Base-by-base conservation (phyloP, 2,888 invertebrate species). In the Dasypogon diadema region DNA sequence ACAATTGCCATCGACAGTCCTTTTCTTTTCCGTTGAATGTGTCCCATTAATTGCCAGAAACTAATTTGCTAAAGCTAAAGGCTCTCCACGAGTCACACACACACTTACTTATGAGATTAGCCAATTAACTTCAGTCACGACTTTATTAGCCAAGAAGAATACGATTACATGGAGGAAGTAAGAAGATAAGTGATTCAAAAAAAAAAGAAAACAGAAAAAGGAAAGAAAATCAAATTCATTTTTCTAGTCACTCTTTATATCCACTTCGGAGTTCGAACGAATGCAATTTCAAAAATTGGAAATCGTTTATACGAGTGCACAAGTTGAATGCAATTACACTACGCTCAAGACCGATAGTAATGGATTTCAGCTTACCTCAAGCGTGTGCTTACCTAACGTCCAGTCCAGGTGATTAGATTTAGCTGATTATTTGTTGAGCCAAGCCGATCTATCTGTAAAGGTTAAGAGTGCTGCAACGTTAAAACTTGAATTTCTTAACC, bases 281-380 rank as follows among this genome's bases (percentile, higher is more conserved):
- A 68, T 68, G 65, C 65, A 68, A 68, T 68, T 68, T 68, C 48
- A 68, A 26, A 68, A 68, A 68, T 46, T 48, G 65, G 65, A 48
- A 68, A 48, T 22, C 48, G 24, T 68, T 46, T 68, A 60, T 26
- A 37, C 60, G 60, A 60, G 37, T 37, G 60, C 60, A 12, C 60
- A 60, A 34, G 60, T 37, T 60, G 16, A 60, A 60, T 60, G 60
- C 18, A 60, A 60, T 60, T 60, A 60, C 14, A 37, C 60, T 34
- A 37, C 60, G 37, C 60, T 60, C 60, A 16, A 21, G 12, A 37
- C 37, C 18, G 37, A 16, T 37, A 26, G 34, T 37, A 42, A 34
- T 37, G 34, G 34, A 60, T 60, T 16, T 58, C 37, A 60, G 18
- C 18, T 60, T 37, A 37, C 60, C 60, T 60, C 60, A 60, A 37